These are phyloP conservation scores for Bombus difficillimus DNA, from an alignment of 1,140 invertebrate species.

Conservation along the genomic window DNA sequence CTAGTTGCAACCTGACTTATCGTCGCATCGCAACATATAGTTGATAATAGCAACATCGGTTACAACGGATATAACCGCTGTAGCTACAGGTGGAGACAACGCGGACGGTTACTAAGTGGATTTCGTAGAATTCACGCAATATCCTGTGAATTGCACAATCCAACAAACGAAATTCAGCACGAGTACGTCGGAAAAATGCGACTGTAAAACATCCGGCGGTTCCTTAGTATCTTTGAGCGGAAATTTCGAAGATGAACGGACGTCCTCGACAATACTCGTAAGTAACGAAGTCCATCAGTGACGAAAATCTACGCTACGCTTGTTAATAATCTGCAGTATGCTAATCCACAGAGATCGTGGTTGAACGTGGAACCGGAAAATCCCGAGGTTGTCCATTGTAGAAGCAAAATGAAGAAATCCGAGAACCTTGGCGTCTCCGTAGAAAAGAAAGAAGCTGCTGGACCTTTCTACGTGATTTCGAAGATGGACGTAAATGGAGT, in stretches of 20 bases:
- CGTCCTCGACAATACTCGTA: neutral
- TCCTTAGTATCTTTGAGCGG: neutral
- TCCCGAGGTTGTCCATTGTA: too few species aligned
- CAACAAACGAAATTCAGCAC: slow-evolving; percentile 5
- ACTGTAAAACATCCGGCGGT: neutral
- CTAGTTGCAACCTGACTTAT: too few species aligned
- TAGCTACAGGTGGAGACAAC: slow-evolving; percentile 51
- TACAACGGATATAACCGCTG: too few species aligned
- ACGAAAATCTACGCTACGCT: slow-evolving; percentile 46
- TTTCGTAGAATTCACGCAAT: slow-evolving; percentile 55
- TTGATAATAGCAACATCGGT: too few species aligned
- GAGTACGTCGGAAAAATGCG: neutral
- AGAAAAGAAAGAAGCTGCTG: slow-evolving; percentile 70
- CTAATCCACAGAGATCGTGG: too few species aligned
- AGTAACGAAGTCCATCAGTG: slow-evolving; percentile 72
- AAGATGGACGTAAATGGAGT: slow-evolving; percentile 63
- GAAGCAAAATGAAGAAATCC: slow-evolving; percentile 64
- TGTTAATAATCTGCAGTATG: slow-evolving; percentile 41
- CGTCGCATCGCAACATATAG: too few species aligned
- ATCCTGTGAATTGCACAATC: neutral
- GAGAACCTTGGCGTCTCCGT: slow-evolving; percentile 71
- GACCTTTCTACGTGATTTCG: slow-evolving; percentile 75
- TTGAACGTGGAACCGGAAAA: too few species aligned
- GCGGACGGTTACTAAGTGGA: too few species aligned
- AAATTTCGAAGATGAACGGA: neutral